A percentile compares a stretch with the other conserved stretches of the same genome.
These are phyloP conservation scores for Mastomys natalensis DNA, from an alignment of 2,113 vertebrate genomes.

Conservation along the genomic window DNA sequence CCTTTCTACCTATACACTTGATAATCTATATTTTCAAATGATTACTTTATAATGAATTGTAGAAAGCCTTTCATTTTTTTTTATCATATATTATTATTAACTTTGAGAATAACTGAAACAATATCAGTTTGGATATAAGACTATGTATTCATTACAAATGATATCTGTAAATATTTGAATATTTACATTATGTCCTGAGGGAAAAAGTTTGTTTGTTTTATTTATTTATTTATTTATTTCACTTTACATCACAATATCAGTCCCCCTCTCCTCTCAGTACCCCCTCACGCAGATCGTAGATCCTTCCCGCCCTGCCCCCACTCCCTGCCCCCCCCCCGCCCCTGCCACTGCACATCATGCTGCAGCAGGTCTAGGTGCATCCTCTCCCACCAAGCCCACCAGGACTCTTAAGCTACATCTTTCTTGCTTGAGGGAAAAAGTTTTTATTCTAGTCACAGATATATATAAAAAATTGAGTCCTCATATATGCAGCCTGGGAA, in stretches of 20 bases:
- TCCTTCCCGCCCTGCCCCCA: no score
- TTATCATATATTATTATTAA: background rate
- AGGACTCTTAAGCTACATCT: rapidly evolving
- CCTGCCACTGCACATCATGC: no score
- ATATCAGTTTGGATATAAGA: background rate
- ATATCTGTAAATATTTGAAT: background rate
- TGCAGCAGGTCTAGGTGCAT: no score
- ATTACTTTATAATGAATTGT: background rate
- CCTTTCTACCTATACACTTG: background rate
- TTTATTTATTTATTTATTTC: no score
- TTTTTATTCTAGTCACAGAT: background rate
- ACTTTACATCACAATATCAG: no score
- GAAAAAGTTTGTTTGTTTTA: no score
- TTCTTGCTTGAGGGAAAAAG: background rate
- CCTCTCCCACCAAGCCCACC: no score
- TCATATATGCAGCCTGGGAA: background rate
- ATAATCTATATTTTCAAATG: background rate
- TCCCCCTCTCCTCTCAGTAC: no score
- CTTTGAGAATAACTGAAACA: background rate
- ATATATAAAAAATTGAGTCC: background rate
- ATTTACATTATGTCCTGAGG: background rate
- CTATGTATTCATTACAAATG: background rate
- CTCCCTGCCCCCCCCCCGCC: rapidly evolving
- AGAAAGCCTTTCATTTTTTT: background rate
- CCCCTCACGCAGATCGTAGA: no score